Evolutionary conservation across 2,113 vertebrate genomes (phyloP).

Genomic region (Ciconia maguari): DNA sequence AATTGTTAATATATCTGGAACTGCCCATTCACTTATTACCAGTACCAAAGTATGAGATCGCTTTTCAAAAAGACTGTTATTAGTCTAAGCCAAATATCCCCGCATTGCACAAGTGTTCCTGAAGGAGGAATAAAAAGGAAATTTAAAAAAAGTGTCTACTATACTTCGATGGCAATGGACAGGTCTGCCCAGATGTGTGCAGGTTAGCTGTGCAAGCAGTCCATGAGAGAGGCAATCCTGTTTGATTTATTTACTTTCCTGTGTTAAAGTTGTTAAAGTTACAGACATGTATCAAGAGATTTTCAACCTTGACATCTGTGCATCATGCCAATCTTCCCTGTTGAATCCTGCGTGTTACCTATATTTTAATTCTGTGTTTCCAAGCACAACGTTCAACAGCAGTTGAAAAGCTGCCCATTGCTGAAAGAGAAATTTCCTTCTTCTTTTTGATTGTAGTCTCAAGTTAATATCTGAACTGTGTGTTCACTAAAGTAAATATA

Average conservation of each 20-base stretch:
- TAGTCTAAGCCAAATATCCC: background rate
- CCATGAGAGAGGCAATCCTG: background rate
- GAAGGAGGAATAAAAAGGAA: background rate
- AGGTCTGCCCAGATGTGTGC: background rate
- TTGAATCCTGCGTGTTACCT: background rate
- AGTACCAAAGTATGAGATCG: background rate
- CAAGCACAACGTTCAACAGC: fast-evolving
- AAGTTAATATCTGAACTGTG: background rate
- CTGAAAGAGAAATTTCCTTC: background rate
- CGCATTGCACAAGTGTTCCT: background rate
- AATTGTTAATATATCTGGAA: background rate
- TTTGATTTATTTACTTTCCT: background rate
- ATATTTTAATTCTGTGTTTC: background rate
- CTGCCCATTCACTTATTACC: background rate
- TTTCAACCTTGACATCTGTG: background rate
- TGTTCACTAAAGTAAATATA: background rate
- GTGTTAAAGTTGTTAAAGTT: background rate
- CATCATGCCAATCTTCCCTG: background rate
- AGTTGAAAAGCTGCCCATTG: background rate
- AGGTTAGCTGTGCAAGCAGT: background rate
- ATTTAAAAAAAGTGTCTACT: fast-evolving
- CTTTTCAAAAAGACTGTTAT: background rate
- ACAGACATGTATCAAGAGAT: background rate
- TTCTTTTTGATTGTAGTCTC: background rate
- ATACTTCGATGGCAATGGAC: fast-evolving